Conservation (phyloP, 2,888 invertebrate species). For the Xestia c-nigrum region DNA sequence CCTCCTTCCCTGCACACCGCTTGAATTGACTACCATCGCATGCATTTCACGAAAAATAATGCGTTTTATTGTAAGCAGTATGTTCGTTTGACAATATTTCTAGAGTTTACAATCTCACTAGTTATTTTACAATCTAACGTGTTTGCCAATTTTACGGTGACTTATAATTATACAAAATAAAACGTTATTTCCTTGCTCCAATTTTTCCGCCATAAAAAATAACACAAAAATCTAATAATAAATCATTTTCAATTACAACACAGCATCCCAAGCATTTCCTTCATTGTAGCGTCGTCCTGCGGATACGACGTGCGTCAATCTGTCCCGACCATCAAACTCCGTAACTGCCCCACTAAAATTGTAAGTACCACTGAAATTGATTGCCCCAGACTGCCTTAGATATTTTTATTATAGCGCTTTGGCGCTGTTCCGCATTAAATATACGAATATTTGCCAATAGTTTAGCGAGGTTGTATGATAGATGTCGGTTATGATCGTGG, state of each 20-base stretch:
- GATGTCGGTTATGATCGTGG: slow-evolving; percentile 41
- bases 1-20: no score
- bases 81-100: no score
- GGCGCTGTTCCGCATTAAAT: slow-evolving; percentile 46
- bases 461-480: slow-evolving; percentile 41
- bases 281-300: slow-evolving; percentile 52
- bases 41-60: no score
- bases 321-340: slow-evolving; percentile 66
- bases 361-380: slow-evolving; percentile 76
- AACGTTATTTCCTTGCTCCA: no score
- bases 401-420: slow-evolving; percentile 74
- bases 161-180: neutral
- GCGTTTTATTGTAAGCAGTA: no score
- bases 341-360: slow-evolving; percentile 75
- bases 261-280: slow-evolving; percentile 10
- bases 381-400: slow-evolving; percentile 74
- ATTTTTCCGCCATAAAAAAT: neutral
- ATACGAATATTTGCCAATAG: slow-evolving; percentile 50
- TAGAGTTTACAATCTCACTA: no score
- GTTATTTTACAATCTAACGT: no score
- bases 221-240: neutral
- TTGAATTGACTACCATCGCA: no score
- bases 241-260: slow-evolving; percentile 1
- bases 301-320: slow-evolving; percentile 65
- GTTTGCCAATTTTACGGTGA: no score